Evolutionary conservation across 2,888 invertebrate species (phyloP), one percentile per base, ranked within the genome.

Genomic region (Cheilosia soror): DNA sequence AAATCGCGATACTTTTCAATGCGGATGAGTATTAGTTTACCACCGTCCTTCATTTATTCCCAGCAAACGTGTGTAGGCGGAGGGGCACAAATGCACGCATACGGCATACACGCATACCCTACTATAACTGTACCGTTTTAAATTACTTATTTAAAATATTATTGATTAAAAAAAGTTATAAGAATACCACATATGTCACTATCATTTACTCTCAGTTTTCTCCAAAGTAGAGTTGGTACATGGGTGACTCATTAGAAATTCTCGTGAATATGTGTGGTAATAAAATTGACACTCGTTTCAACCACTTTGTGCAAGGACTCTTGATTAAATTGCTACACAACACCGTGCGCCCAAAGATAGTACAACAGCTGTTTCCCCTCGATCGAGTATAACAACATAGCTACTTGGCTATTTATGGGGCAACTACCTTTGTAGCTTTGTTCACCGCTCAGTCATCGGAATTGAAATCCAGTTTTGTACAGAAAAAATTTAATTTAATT

Each of bases 211-310:
- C 49, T n/a, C 3, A 33, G 40, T 60, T 78, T 78, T 72, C 78
- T 66, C 40, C 72, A 78, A 65, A 71, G 42, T 62, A 62, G 11
- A 78, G 20, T 20, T 20, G 20, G 20, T 20, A 20, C 20, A 20
- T 15, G 9, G 33, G 55, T 83, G 79, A 83, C 55, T 83, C 83
- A 83, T 73, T 40, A 63, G 2, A 0, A 62, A 68, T 37, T 63
- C 25, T 58, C 49, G 71, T 55, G 29, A n/a, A 37, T 63, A 47
- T 62, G 40, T 42, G 27, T 33, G 11, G 1, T 29, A 40, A 20
- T 11, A 40, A 62, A 33, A 25, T 33, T 60, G 44, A 44, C 20
- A 79, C 51, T 66, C 13, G 44, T 33, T 69, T 44, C n/a, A 25
- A 13, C 53, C 58, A 62, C 37, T 72, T 42, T 25, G 27, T 69